Base-by-base conservation (phyloP, 2,797 vertebrate species). In the Rhincodon typus region DNA sequence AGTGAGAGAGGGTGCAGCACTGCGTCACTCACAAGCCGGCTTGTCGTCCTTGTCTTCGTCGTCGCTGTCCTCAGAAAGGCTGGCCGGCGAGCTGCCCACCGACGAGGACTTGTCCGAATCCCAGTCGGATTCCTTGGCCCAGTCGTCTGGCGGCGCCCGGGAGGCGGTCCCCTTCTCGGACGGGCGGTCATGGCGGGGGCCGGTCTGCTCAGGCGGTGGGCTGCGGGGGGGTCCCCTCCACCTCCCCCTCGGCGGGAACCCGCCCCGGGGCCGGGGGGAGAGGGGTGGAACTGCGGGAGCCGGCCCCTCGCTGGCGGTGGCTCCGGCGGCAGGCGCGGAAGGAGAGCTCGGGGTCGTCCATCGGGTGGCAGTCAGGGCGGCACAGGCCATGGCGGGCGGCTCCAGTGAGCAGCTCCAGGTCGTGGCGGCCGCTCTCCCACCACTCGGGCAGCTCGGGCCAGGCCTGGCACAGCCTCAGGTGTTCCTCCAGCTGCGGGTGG, bases 371-470 rank as follows among this genome's bases (percentile, higher is more conserved):
- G 97, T 99, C 98, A 1, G 98, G 99, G 96, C 98, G 98, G 97
- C 98, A 98, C 96, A 99, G 97, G 0, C 99, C 99, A 0, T 99
- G 98, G 27, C 98, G 97, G 0, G 98, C 97, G 0, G 98, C 98
- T 0, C 98, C 99, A 19, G 98, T 97, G 95, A 99, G 98, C 77
- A 99, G 67, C 67, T 69, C 67, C 67, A 69, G 67, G 67, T 99
- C 99, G n/a, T 99, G 99, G 2, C 98, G 98, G 0, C 98, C 97
- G 0, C 98, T 96, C 93, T 96, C 98, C 99, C 99, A 99, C 99
- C 99, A 99, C 1, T 97, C 97, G 0, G 99, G 99, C 69, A 99
- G 96, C 96, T 99, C 98, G 0, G 98, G 97, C 96, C 97, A 97
- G 12, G 97, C 96, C 53, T 98, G 98, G 96, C 98, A 97, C 3